These are phyloP conservation scores for Oikopleura albicans DNA, from an alignment of 23 tunicate species.

Conservation along the genomic window DNA sequence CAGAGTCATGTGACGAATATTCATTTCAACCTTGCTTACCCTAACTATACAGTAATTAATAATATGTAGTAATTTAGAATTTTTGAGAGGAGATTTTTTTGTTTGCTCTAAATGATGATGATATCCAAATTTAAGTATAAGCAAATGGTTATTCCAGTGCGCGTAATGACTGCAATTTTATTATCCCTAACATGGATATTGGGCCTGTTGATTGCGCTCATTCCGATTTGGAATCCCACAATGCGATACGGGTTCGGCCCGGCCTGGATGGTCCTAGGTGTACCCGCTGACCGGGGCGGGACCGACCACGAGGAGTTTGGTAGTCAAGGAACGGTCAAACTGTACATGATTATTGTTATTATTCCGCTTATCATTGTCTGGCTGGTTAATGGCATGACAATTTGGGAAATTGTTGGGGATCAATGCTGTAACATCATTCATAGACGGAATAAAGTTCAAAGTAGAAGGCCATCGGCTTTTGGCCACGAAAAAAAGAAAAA, in stretches of 20 bases:
- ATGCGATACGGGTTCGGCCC: not conserved
- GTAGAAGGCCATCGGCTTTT: slow-evolving; percentile 8
- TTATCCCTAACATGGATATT: not conserved
- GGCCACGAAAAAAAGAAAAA: not conserved
- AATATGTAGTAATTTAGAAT: too few species aligned
- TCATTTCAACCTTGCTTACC: too few species aligned
- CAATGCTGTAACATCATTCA: not conserved
- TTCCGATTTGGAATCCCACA: not conserved
- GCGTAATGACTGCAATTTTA: not conserved
- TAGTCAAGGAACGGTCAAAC: not conserved
- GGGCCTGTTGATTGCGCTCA: not conserved
- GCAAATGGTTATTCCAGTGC: too few species aligned
- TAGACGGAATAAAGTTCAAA: not conserved
- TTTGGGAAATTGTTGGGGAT: slow-evolving; percentile 13
- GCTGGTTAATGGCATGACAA: not conserved
- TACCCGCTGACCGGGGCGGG: not conserved
- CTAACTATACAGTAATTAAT: too few species aligned
- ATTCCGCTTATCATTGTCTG: not conserved
- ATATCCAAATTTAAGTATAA: too few species aligned
- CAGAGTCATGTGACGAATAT: too few species aligned
- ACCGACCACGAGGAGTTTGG: not conserved
- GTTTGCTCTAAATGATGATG: too few species aligned
- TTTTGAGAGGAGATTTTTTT: too few species aligned
- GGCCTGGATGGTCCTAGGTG: not conserved
- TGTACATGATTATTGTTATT: not conserved